These are phyloP conservation scores for Mus musculus DNA, from an alignment of 2,113 vertebrate genomes.

Conservation along the genomic window DNA sequence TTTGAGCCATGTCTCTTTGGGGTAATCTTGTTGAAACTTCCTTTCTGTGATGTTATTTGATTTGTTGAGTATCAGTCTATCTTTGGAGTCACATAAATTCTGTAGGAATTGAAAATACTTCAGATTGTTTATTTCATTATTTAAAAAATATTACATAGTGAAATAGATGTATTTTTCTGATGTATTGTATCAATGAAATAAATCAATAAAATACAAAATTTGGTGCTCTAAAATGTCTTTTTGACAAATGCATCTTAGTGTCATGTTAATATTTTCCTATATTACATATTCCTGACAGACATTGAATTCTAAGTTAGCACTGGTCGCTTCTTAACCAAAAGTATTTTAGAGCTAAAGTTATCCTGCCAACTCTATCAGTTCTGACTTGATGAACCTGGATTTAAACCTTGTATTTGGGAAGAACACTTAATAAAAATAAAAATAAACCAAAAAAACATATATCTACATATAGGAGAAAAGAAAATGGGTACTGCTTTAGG, in stretches of 20 bases:
- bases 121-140: not conserved
- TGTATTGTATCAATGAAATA: slow-evolving; percentile 17
- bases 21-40: not conserved
- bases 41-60: not conserved
- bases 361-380: slow-evolving; percentile 26
- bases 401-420: slow-evolving; percentile 16
- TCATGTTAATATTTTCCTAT: slow-evolving; percentile 15
- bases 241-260: slow-evolving; percentile 5
- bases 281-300: slow-evolving; percentile 49
- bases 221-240: slow-evolving; percentile 10
- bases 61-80: slow-evolving; percentile 51
- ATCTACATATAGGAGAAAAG: not conserved
- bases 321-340: slow-evolving; percentile 55
- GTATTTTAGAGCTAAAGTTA: slow-evolving; percentile 31
- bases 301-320: not conserved
- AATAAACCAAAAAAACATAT: not conserved
- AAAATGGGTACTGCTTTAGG: not conserved
- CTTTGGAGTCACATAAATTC: slow-evolving; percentile 16
- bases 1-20: not conserved
- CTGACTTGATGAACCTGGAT: not conserved
- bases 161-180: slow-evolving; percentile 39
- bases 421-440: not conserved
- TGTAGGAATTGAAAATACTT: slow-evolving; percentile 34
- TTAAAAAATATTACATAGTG: slow-evolving; percentile 34
- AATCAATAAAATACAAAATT: slow-evolving; percentile 52